Evolutionary conservation across 2,888 invertebrate species (phyloP).

Genomic region (Lumbricus terrestris): DNA sequence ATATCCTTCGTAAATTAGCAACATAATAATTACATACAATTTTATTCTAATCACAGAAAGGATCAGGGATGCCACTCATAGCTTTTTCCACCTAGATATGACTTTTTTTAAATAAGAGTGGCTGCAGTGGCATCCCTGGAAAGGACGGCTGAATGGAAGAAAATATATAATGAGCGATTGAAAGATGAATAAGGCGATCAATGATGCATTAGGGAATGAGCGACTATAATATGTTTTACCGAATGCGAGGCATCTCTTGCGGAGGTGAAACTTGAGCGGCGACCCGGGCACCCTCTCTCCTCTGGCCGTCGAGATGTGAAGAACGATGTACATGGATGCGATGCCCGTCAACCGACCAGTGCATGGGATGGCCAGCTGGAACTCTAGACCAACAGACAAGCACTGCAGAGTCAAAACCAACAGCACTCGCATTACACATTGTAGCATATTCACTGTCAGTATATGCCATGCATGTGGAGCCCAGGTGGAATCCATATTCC

Average conservation of each 20-base stretch:
- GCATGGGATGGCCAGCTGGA: conserved; percentile 56
- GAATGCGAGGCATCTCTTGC: conserved; percentile 53
- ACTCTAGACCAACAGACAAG: conserved; percentile 42
- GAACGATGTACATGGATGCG: conserved; percentile 50
- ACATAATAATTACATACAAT: too few species aligned
- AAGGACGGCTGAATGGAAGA: too few species aligned
- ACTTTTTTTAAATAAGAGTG: too few species aligned
- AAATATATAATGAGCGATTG: not conserved
- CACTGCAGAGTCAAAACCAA: not conserved
- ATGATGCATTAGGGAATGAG: not conserved
- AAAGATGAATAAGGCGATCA: not conserved
- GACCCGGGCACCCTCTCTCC: conserved; percentile 48
- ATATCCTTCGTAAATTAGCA: too few species aligned
- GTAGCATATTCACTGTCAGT: too few species aligned
- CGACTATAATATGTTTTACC: conserved; percentile 46
- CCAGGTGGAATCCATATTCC: too few species aligned
- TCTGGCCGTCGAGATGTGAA: conserved; percentile 48
- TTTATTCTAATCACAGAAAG: too few species aligned
- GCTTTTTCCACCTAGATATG: too few species aligned
- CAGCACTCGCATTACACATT: not conserved
- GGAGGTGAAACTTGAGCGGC: conserved; percentile 50
- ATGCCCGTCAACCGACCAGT: conserved; percentile 51
- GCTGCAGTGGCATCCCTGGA: not conserved
- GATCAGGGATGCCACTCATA: too few species aligned
- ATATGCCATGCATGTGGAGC: too few species aligned